Base-by-base conservation (phyloP, 2,888 invertebrate species). In the Xanthia togata region DNA sequence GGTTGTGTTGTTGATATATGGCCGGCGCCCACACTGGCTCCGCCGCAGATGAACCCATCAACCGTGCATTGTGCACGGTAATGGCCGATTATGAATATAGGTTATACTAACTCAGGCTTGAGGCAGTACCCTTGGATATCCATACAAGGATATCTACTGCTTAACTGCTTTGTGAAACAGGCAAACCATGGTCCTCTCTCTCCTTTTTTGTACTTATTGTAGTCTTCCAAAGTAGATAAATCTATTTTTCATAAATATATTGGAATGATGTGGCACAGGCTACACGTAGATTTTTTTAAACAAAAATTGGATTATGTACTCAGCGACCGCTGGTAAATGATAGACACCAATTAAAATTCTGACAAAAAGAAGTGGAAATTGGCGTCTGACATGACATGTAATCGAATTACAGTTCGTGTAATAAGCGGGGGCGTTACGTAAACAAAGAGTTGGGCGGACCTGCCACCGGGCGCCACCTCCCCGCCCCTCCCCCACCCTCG, bases 401-500 rank as follows among this genome's bases (percentile, higher is more conserved):
- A 92, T 93, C 92, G 90, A 93, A 92, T 91, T 89, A 90, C 91
- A 90, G 90, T 90, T 92, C 87, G 87, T 87, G 89, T 95, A 96
- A 96, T 95, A 93, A 95, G 93, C 88, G 93, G 93, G 95, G 96
- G 96, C 95, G 96, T 95, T 93, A 93, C 95, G 93, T 95, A 95
- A 96, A 96, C 96, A 96, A 96, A 95, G 95, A 94, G 93, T 92
- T 95, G 96, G 96, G 96, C 96, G 96, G 95, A 91, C 92, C 95
- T 92, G 95, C 93, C 92, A 93, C 93, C 88, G 93, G 93, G 93
- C 92, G 90, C 93, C 94, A 91, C 94, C 94, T 91, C 86, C 82
- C 89, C 88, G 88, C 90, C 88, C 86, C 88, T 89, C 90, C 91
- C 87, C 86, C 76, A 76, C 88, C 86, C 89, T 88, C 88, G 86